A percentile compares a stretch with the other conserved stretches of the same genome.
These are phyloP conservation scores for Ommatoiulus sabulosus DNA, from an alignment of 2,888 invertebrate genomes.

Conservation along the genomic window DNA sequence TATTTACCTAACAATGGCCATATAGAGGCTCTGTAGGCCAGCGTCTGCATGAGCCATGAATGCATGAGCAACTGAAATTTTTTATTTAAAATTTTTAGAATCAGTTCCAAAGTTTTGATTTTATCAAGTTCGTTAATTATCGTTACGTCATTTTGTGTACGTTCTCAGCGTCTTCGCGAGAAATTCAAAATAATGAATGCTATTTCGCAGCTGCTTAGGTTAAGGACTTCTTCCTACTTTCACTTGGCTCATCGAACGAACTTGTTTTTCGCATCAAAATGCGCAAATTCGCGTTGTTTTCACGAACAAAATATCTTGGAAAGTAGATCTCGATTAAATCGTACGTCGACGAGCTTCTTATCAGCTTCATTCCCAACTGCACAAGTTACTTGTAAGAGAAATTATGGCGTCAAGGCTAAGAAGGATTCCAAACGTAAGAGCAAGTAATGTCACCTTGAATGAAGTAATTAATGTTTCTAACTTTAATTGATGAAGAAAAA, in stretches of 20 bases:
- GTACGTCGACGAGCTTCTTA: background rate
- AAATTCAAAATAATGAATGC: background rate
- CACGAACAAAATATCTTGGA: background rate
- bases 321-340: background rate
- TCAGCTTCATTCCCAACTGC: background rate
- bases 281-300: background rate
- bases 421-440: constrained; percentile 19
- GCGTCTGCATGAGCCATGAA: too few species aligned
- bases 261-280: background rate
- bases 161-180: too few species aligned
- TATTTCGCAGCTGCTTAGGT: background rate
- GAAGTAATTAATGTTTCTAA: too few species aligned
- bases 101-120: background rate
- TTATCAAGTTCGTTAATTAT: too few species aligned
- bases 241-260: background rate
- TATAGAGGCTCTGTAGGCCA: too few species aligned
- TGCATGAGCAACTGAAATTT: too few species aligned
- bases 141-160: background rate
- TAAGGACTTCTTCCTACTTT: background rate
- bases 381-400: background rate
- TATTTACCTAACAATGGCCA: too few species aligned
- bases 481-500: too few species aligned
- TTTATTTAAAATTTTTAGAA: too few species aligned
- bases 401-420: background rate
- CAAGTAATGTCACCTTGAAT: background rate